Conservation (phyloP, 2,888 invertebrate species). For the Drosophila testacea region DNA sequence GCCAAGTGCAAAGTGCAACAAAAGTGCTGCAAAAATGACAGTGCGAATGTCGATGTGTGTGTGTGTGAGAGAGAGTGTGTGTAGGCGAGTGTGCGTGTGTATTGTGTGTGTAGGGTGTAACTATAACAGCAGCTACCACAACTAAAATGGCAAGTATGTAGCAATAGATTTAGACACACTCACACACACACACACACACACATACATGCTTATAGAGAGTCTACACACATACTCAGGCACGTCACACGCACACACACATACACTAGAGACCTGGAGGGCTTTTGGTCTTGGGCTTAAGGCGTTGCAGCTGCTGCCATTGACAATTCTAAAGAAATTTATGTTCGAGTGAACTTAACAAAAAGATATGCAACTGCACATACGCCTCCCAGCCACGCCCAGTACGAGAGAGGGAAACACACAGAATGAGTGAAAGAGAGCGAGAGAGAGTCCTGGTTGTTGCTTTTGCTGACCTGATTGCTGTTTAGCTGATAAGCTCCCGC, state of each 20-base stretch:
- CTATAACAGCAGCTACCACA: conserved; percentile 1
- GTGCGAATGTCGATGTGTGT: conserved; percentile 7
- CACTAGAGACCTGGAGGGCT: conserved; percentile 45
- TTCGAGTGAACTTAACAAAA: conserved; percentile 70
- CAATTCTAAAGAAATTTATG: conserved; percentile 73
- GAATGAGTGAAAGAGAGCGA: conserved; percentile 1
- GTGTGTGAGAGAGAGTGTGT: conserved; percentile 16
- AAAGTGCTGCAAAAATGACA: conserved; percentile 58
- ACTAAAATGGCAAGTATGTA: conserved; percentile 34
- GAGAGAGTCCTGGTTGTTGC: conserved; percentile 40
- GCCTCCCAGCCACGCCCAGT: conserved; percentile 20
- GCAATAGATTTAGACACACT: conserved; percentile 24
- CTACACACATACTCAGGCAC: conserved; percentile 17
- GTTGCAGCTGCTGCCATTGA: conserved; percentile 65
- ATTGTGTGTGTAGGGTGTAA: conserved; percentile 15
- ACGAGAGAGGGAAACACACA: background rate
- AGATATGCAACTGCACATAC: conserved; percentile 58
- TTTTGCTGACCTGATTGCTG: conserved; percentile 66
- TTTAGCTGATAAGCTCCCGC: conserved; percentile 68
- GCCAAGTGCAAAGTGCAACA: conserved; percentile 71
- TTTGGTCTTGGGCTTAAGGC: conserved; percentile 49
- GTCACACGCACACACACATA: conserved; percentile 11
- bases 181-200: conserved; percentile 17
- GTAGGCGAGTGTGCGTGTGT: background rate
- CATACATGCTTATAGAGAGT: conserved; percentile 24